Evolutionary conservation across 2,113 vertebrate genomes (phyloP).

Genomic region (Gallinago undulata): DNA sequence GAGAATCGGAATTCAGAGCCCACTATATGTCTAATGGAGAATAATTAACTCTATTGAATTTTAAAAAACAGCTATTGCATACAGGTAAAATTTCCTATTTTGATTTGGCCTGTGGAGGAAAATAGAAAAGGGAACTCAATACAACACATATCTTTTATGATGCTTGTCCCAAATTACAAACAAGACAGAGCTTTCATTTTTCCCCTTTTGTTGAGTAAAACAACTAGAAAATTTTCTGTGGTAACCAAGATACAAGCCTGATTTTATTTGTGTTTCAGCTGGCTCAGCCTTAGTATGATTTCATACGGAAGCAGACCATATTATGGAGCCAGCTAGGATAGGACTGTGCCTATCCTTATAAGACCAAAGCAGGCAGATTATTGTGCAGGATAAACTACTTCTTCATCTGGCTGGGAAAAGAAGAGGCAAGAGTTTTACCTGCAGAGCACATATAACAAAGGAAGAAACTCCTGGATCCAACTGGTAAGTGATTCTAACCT

Average conservation of each 20-base stretch:
- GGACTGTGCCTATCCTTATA: neutral
- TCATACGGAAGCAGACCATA: slow-evolving; percentile 30
- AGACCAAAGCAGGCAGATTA: neutral
- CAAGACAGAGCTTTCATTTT: neutral
- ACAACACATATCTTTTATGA: neutral
- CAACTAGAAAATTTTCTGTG: neutral
- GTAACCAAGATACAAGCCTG: slow-evolving; percentile 49
- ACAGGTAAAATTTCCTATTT: neutral
- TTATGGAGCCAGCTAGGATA: neutral
- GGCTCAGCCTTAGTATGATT: slow-evolving; percentile 24
- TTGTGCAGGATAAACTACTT: neutral
- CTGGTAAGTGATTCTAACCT: slow-evolving; percentile 27
- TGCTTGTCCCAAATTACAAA: neutral
- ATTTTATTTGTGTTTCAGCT: slow-evolving; percentile 40
- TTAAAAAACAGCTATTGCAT: neutral
- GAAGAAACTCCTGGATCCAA: neutral
- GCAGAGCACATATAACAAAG: neutral
- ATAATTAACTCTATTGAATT: neutral
- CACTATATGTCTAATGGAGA: neutral
- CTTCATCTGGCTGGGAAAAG: neutral
- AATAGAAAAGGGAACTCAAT: neutral
- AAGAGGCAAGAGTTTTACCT: neutral
- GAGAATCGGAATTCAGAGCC: neutral
- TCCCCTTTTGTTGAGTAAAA: neutral
- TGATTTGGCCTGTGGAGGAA: neutral